Conservation (phyloP, 37 sponge, comb jelly and placozoan species). For the Halisarca cf. caerulea region DNA sequence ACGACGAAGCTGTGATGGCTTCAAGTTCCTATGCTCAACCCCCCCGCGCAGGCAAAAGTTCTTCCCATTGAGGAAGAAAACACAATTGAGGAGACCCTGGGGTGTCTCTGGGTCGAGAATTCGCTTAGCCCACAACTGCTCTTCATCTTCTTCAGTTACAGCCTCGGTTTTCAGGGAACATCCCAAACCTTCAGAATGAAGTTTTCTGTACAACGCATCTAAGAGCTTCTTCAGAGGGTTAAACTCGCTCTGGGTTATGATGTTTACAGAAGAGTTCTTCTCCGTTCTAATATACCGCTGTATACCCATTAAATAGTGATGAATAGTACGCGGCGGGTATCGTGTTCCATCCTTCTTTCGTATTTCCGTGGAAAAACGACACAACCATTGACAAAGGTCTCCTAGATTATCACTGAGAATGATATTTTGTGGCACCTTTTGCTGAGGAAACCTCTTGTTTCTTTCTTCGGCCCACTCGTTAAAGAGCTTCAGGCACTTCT, state of each 20-base stretch:
- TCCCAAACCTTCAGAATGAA: neutral
- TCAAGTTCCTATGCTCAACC: constrained; percentile 22
- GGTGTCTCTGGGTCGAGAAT: constrained; percentile 28
- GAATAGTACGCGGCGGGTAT: constrained; percentile 9
- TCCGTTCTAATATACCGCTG: constrained; percentile 15
- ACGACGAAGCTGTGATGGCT: constrained; percentile 17
- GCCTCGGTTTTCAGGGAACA: neutral
- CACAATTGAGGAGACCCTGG: constrained; percentile 20
- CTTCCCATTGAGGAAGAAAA: constrained; percentile 47
- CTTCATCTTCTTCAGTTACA: constrained; percentile 32
- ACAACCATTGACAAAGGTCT: neutral
- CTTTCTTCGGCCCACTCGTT: too few species aligned
- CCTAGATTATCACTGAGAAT: neutral
- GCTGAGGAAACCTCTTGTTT: neutral
- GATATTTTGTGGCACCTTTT: neutral
- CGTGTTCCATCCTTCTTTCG: constrained; percentile 1
- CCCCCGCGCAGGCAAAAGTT: constrained; percentile 42
- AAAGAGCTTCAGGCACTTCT: too few species aligned
- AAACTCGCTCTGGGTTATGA: neutral
- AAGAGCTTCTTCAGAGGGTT: neutral
- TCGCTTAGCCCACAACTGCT: constrained; percentile 35
- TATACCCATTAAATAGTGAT: neutral
- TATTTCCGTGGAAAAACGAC: neutral
- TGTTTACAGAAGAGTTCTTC: neutral
- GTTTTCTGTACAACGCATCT: neutral